Conservation (phyloP, 2,113 vertebrate genomes). For the human region DNA sequence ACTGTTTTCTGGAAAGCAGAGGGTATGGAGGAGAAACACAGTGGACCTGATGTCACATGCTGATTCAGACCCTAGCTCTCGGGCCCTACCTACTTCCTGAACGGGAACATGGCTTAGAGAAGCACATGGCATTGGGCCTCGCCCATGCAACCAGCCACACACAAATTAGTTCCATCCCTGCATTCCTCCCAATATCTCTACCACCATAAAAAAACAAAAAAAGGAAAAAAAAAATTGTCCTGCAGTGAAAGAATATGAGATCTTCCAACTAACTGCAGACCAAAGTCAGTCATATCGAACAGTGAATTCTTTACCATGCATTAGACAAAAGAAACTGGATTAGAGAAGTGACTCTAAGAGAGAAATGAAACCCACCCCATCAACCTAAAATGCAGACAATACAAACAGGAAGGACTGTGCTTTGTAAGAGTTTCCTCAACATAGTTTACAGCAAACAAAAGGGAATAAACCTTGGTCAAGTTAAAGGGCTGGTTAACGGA, state of each 20-base stretch:
- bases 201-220: background rate
- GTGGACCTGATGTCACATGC: background rate
- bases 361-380: background rate
- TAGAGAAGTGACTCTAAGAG: background rate
- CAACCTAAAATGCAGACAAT: background rate
- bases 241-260: background rate
- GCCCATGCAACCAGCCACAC: background rate
- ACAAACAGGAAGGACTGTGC: background rate
- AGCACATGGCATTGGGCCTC: fast-evolving
- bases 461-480: background rate
- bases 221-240: too few species aligned
- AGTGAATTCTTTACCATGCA: background rate
- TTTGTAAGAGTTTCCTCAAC: background rate
- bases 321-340: background rate
- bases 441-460: background rate
- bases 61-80: background rate
- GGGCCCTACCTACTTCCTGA: background rate
- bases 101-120: background rate
- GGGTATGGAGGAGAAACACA: background rate
- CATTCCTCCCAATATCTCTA: background rate
- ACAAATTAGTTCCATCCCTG: background rate
- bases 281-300: background rate
- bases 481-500: background rate
- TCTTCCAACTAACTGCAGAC: background rate
- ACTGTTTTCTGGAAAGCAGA: background rate